Evolutionary conservation across 2,888 invertebrate genomes (phyloP), one percentile per base, ranked within the genome.

Genomic region (Stenchaetothrips biformis): DNA sequence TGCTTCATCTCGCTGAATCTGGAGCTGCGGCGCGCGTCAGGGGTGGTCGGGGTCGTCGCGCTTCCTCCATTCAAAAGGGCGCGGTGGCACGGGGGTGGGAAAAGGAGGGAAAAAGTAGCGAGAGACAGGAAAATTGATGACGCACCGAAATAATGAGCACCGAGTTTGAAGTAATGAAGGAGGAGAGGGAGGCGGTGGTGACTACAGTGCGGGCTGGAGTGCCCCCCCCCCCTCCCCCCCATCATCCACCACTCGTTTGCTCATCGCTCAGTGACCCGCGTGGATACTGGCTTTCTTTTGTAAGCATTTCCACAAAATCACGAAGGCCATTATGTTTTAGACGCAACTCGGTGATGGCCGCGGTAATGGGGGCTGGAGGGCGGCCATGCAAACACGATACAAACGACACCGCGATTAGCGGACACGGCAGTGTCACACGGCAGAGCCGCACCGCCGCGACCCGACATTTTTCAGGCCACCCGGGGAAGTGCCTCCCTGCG

Each of bases 81-180:
- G 59, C 59, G 59, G 59, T 53, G 53, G 53, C 53, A 53, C 13
- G 13, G 53, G 53, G 13, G 53, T 9, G 13, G 59, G 59, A 59
- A 59, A 13, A 25, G 25, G 25, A 74, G 25, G 25, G 25, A 74
- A 25, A 74, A 13, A 13, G 13, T 21, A 11, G 11, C 21, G 67
- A 11, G 67, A 21, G 67, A 74, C 67, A 74, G 67, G 67, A 21
- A 74, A 74, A 74, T 74, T 74, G 67, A 74, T 74, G 67, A 74
- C 67, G 67, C 67, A 21, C 67, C 21, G 67, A 74, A 74, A 74
- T 74, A 74, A 74, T 74, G 67, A 74, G 67, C 67, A 25, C 25
- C 21, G 25, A 74, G 67, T 74, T 74, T 74, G 67, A 74, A 74
- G 67, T 74, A 74, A 74, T 74, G 67, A 74, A 74, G 67, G n/a